Base-by-base conservation (phyloP, 2,113 vertebrate genomes). In the Aramus guarauna region DNA sequence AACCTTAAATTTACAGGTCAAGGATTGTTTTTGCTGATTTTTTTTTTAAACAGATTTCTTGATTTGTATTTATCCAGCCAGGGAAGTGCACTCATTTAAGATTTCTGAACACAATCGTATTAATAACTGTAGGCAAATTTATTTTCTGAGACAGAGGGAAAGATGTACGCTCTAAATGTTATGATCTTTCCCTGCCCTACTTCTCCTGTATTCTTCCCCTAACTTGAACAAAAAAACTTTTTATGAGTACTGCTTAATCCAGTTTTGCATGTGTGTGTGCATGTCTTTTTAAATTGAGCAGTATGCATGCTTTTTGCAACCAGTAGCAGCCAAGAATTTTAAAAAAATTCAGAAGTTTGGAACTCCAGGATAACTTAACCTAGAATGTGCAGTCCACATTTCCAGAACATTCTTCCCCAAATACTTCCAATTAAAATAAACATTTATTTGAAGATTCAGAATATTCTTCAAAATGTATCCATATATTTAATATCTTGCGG, bases 281-380 rank as follows among this genome's bases (percentile, higher is more conserved):
- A 26, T 52, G 5, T 1, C 7, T 53, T 73, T 72, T 55, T 47
- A 47, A 26, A 34, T 12, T 56, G 12, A 74, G 11, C 2, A 2
- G 8, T 23, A 62, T 9, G 3, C 5, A 8, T 71, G 27, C 15
- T 67, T 88, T 53, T 62, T 55, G 29, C 9, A 82, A 71, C 5
- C 3, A 53, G 21, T 66, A 30, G 14, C 32, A 66, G 8, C 3
- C 22, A 79, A 43, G 3, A 72, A 29, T 43, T 80, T 36, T 34
- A 1, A 0, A 0, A 26, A 67, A 73, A 60, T 8, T 23, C 14
- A 24, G 7, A 67, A 39, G 4, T 64, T 58, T 47, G 19, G 6
- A 58, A 48, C 13, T 53, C n/a, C 45, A 76, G 22, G 23, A 27
- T 18, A 79, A 37, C 5, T 59, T 56, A 17, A 12, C 2, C 0